Evolutionary conservation across 2,113 vertebrate genomes (phyloP).

Genomic region (Crypturellus undulatus): DNA sequence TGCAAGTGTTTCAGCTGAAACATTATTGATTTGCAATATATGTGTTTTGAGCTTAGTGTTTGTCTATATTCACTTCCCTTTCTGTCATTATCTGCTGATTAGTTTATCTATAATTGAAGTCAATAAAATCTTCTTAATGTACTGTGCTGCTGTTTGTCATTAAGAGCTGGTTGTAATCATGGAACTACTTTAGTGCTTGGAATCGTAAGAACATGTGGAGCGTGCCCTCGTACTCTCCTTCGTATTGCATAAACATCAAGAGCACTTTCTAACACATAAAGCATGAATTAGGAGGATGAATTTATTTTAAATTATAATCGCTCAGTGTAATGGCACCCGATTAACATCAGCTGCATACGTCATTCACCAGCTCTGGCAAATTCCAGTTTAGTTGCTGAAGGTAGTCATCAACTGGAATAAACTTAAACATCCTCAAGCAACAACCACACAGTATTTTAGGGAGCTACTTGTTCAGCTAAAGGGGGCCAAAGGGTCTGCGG

Average conservation of each 20-base stretch:
- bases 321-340: neutral
- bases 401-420: neutral
- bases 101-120: constrained; percentile 62
- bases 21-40: constrained; percentile 48
- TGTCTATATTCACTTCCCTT: constrained; percentile 30
- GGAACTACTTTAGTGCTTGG: constrained; percentile 3
- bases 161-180: constrained; percentile 24
- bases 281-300: neutral
- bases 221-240: neutral
- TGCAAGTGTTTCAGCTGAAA: constrained; percentile 18
- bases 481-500: neutral
- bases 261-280: constrained; percentile 1
- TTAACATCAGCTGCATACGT: neutral
- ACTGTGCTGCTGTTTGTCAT: constrained; percentile 26
- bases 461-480: neutral
- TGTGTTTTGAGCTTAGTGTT: constrained; percentile 20
- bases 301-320: constrained; percentile 16
- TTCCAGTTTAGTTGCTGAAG: neutral
- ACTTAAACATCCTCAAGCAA: neutral
- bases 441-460: neutral
- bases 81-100: constrained; percentile 51
- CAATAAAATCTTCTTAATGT: constrained; percentile 66
- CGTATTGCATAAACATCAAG: neutral
- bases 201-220: neutral
- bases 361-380: neutral